Evolutionary conservation across 2,113 vertebrate species (phyloP), one percentile per base, ranked within the genome.

Genomic region (Grammomys surdaster): DNA sequence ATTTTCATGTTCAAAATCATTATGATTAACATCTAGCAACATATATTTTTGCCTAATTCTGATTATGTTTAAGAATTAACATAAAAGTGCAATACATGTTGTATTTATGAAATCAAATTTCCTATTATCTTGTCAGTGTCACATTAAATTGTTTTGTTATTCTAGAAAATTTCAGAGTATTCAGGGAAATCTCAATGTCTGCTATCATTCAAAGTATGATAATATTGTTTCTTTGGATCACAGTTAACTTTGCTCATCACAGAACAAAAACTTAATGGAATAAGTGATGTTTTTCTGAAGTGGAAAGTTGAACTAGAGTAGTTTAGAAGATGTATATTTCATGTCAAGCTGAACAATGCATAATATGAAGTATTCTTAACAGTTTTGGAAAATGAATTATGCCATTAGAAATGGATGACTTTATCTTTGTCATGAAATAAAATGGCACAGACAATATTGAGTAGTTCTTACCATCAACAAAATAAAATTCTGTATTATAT

Each of bases 271-370:
- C 33, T 24, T 58, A 81, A n/a, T 58, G 7, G 19, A 54, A 80
- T 85, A 36, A 51, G 6, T 43, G 43, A 20, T 43, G 11, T 89
- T 65, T 77, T 22, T 40, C 20, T 43, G n/a, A 56, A 78, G 13
- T 48, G 2, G 22, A 26, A 93, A 70, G 5, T 73, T 91, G 77
- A 72, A 36, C 9, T 36, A 72, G 31, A 86, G 77, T 56, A 72
- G 2, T 43, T 96, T 90, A 93, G 51, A 96, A 1, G 28, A 72
- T 89, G 70, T 28, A 65, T 5, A 48, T 91, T 84, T 46, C 72
- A 93, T 26, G 12, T 72, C 76, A 84, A 40, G 7, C 28, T 10
- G 4, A n/a, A 3, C 46, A 31, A 58, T 12, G 46, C 1, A 76
- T 31, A 36, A 14, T 11, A 11, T 43, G 14, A 69, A 22, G 48